Percentiles rank a stretch among this genome's conserved stretches.
Conservation (phyloP, 2,797 vertebrate genomes). For the Hemibagrus guttatus region DNA sequence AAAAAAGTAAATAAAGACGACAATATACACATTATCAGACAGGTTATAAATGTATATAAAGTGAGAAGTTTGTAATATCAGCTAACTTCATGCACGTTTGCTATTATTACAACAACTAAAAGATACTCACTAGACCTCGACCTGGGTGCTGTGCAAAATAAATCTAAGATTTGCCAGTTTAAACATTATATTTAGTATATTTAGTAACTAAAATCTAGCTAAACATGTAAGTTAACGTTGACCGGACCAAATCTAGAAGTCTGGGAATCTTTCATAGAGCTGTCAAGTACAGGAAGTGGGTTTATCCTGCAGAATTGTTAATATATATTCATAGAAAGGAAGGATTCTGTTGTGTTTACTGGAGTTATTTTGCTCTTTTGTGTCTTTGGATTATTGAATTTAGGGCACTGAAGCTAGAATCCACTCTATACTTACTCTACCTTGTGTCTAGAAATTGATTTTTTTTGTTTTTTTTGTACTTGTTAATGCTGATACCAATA, state of each 20-base stretch:
- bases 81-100: neutral
- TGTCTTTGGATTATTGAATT: neutral
- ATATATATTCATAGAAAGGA: neutral
- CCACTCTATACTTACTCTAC: neutral
- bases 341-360: neutral
- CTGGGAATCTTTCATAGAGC: neutral
- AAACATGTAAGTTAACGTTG: neutral
- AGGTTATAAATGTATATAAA: too few relatives aligned
- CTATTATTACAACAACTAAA: neutral
- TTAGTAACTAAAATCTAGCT: neutral
- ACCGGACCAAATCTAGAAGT: neutral
- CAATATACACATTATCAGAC: too few relatives aligned
- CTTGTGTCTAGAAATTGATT: neutral
- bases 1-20: too few relatives aligned
- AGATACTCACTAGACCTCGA: neutral
- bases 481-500: neutral
- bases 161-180: neutral
- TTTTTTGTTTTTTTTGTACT: neutral
- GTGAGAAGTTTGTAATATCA: neutral
- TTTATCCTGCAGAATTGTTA: neutral
- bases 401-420: neutral
- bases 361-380: neutral
- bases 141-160: neutral
- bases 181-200: neutral
- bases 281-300: neutral